Evolutionary conservation across 2,888 invertebrate genomes (phyloP), one percentile per base, ranked within the genome.

Genomic region (Drosophila quinaria): DNA sequence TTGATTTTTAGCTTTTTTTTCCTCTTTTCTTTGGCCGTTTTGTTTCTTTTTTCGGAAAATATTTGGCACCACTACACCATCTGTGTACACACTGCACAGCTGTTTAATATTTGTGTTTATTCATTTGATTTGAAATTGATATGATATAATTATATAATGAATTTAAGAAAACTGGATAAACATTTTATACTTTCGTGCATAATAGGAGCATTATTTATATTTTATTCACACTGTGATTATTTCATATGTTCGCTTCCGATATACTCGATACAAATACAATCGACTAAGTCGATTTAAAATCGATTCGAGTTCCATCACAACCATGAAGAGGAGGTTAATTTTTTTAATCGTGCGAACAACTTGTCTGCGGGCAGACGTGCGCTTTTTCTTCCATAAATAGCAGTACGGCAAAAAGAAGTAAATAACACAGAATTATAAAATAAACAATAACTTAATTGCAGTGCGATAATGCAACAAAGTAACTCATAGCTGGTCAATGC

Each of bases 361-460:
- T 84, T 78, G 83, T 75, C 90, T 89, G 88, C 82, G 73, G 80
- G 71, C 73, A 71, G 90, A 87, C 65, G 86, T 79, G 54, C 71
- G 70, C 63, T 62, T 71, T 72, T 73, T 46, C 51, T 70, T 70
- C 66, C 19, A 39, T 44, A 29, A 47, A 70, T 62, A 56, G 59
- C 33, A 60, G 54, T 42, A 66, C 76, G 62, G 33, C 49, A 60
- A 66, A 70, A 58, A 66, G 9, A 89, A 89, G 73, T 79, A 79
- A 75, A 82, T 73, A 68, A 46, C 22, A 22, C 29, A 39, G 31
- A 39, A 61, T 63, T 65, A 61, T 69, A 50, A 70, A 68, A 70
- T 70, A 80, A 70, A 66, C 70, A 70, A 37, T 47, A 58, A 17
- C 39, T 59, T 37, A 76, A 70, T 49, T 47, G 8, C 31, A 17